Percentiles rank a stretch among this genome's conserved stretches.
Evolutionary conservation across 2,797 vertebrate genomes (phyloP).

Genomic region (Silurus lanzhouensis): DNA sequence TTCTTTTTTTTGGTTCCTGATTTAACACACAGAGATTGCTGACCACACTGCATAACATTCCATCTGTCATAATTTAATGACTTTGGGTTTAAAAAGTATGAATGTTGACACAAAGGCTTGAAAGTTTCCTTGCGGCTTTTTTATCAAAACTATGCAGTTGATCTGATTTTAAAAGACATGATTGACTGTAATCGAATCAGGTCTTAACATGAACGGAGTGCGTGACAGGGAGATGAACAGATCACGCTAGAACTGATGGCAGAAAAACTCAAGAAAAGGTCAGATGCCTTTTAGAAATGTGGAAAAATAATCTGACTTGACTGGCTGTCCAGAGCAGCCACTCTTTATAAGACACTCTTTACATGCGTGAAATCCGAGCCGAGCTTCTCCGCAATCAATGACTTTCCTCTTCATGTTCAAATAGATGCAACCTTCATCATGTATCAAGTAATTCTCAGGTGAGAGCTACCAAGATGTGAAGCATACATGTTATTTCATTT

Average conservation of each 20-base stretch:
- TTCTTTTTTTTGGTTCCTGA: not conserved
- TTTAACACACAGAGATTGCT: not conserved
- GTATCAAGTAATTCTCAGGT: not conserved
- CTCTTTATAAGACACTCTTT: not conserved
- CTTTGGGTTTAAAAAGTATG: not conserved
- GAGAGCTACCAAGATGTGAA: not conserved
- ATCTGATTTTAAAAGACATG: not conserved
- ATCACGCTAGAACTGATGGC: not conserved
- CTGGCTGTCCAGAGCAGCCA: not conserved
- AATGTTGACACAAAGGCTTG: not conserved
- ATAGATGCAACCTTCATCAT: not conserved
- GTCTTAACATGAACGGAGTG: not conserved
- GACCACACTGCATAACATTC: not conserved
- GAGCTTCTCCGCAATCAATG: not conserved
- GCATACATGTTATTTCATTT: not conserved
- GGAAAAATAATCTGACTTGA: not conserved
- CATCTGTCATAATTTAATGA: not conserved
- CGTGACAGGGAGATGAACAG: conserved; percentile 3
- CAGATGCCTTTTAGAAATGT: conserved; percentile 5
- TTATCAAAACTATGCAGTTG: not conserved
- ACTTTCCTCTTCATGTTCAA: not conserved
- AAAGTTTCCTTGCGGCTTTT: not conserved
- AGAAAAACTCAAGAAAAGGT: not conserved
- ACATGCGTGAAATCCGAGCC: not conserved
- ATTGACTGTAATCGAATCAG: not conserved